These are phyloP conservation scores for Mesorhabditis belari DNA, from an alignment of 2,888 invertebrate species.

Conservation along the genomic window DNA sequence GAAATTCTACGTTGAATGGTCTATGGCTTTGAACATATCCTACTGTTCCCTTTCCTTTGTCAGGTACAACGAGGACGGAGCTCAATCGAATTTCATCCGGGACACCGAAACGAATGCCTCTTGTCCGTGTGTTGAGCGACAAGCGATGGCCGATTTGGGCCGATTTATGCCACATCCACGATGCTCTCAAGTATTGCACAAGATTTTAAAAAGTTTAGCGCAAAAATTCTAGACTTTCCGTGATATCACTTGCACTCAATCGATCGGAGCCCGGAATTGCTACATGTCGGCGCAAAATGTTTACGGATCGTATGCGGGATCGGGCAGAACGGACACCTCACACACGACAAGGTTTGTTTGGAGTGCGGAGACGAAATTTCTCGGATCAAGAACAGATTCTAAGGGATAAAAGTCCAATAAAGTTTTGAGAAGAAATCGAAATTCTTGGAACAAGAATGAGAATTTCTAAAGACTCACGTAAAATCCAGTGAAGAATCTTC, in stretches of 20 bases:
- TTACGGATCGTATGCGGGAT: constrained; percentile 42
- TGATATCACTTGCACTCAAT: constrained; percentile 67
- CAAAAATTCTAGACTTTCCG: constrained; percentile 21
- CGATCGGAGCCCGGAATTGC: constrained; percentile 83
- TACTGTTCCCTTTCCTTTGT: neutral
- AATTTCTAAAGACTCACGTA: neutral
- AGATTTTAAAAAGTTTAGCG: neutral
- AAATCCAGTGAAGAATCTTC: neutral
- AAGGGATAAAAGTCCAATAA: neutral
- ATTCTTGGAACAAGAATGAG: too few relatives aligned
- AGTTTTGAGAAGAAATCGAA: neutral
- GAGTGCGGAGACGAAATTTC: too few relatives aligned
- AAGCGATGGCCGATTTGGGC: constrained; percentile 84
- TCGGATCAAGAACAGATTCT: too few relatives aligned
- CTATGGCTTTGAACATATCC: too few relatives aligned
- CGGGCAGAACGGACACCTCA: constrained; percentile 15
- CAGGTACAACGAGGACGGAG: constrained; percentile 42
- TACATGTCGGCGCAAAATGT: constrained; percentile 52
- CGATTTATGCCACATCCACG: constrained; percentile 69
- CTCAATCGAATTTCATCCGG: constrained; percentile 49
- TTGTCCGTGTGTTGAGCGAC: constrained; percentile 77
- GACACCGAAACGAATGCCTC: constrained; percentile 51
- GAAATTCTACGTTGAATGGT: too few relatives aligned
- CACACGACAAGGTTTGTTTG: constrained; percentile 24
- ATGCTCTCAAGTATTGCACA: constrained; percentile 36